Conservation (phyloP, 2,888 invertebrate genomes). For the Blera fallax region DNA sequence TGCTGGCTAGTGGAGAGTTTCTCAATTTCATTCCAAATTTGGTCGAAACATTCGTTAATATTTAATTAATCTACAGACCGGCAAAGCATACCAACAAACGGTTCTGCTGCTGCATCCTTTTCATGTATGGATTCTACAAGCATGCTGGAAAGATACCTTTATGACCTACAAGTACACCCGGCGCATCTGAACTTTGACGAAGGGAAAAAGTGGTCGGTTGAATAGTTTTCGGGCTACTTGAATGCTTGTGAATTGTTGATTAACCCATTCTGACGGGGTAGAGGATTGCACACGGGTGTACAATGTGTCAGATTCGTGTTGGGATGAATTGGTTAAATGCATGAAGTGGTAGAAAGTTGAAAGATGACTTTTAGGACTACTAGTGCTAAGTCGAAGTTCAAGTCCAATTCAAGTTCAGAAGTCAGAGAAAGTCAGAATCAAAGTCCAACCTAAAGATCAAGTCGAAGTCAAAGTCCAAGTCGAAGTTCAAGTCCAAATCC, state of each 20-base stretch:
- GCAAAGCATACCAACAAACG: slow-evolving; percentile 27
- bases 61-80: slow-evolving; percentile 68
- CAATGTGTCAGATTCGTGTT: slow-evolving; percentile 17
- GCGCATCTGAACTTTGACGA: slow-evolving; percentile 25
- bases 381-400: too few species aligned
- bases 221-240: slow-evolving; percentile 31
- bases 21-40: slow-evolving; percentile 47
- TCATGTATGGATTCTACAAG: slow-evolving; percentile 24
- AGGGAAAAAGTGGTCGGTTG: slow-evolving; percentile 7
- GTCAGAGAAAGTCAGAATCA: too few species aligned
- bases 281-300: neutral
- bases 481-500: too few species aligned
- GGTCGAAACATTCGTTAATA: slow-evolving; percentile 59
- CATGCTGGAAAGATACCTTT: slow-evolving; percentile 43
- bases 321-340: too few species aligned
- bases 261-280: slow-evolving; percentile 4
- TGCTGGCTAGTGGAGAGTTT: slow-evolving; percentile 17
- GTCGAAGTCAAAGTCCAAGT: too few species aligned
- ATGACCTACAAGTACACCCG: slow-evolving; percentile 60
- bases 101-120: slow-evolving; percentile 34
- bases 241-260: slow-evolving; percentile 12
- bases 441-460: too few species aligned
- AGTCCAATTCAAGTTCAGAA: too few species aligned
- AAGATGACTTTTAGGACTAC: too few species aligned
- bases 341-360: too few species aligned